A percentile compares a stretch with the other conserved stretches of the same genome.
These are phyloP conservation scores for Nibea albiflora DNA, from an alignment of 2,113 vertebrate genomes.

Conservation along the genomic window DNA sequence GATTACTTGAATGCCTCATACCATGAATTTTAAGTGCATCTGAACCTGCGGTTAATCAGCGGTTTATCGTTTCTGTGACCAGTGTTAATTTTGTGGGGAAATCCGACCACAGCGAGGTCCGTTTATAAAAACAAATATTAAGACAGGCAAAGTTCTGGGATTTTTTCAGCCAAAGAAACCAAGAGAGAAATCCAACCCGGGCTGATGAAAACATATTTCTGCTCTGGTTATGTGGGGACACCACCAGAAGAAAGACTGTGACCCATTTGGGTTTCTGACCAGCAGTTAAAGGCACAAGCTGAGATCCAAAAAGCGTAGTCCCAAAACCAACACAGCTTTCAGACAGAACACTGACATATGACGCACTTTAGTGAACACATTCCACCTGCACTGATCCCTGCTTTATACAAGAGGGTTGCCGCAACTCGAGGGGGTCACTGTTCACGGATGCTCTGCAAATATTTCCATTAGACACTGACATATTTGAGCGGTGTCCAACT, in stretches of 20 bases:
- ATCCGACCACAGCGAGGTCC: slow-evolving; percentile 52
- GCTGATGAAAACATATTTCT: slow-evolving; percentile 44
- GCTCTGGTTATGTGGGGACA: slow-evolving; percentile 57
- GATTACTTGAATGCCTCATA: slow-evolving; percentile 31
- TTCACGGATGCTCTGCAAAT: background rate
- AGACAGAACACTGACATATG: background rate
- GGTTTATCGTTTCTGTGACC: slow-evolving; percentile 58
- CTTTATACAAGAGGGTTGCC: background rate
- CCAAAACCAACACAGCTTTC: slow-evolving; percentile 4
- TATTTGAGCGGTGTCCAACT: background rate
- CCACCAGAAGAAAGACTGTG: slow-evolving; percentile 35
- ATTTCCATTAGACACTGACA: background rate
- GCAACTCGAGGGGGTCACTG: background rate
- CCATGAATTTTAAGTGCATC: slow-evolving; percentile 51
- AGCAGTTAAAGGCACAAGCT: slow-evolving; percentile 13
- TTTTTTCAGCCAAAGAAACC: slow-evolving; percentile 50
- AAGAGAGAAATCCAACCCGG: slow-evolving; percentile 41
- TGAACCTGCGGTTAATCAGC: slow-evolving; percentile 59
- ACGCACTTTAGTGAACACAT: background rate
- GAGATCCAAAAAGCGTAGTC: background rate
- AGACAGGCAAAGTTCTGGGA: slow-evolving; percentile 37
- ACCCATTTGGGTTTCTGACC: slow-evolving; percentile 48
- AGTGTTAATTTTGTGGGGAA: slow-evolving; percentile 60
- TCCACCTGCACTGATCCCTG: background rate
- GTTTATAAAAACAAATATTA: slow-evolving; percentile 62